Base-by-base conservation (phyloP, 30 jellyfish, hydroid and myxozoan genomes). In the Aurelia sp. region DNA sequence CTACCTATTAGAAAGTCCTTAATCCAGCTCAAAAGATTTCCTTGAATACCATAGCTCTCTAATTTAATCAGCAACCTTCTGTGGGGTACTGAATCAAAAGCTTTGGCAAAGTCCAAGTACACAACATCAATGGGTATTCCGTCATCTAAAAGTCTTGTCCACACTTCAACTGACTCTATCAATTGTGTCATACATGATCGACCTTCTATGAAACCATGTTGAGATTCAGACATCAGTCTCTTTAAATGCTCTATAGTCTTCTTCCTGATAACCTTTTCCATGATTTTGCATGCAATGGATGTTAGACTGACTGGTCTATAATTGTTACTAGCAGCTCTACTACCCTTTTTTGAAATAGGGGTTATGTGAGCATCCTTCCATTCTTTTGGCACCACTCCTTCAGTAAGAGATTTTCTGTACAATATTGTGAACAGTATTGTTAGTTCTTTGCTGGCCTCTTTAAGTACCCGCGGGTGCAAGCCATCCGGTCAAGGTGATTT, bases 401-500 rank as follows among this genome's bases (percentile, higher is more conserved):
- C 71, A 72, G 52, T 72, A 13, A 74, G 86, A 74, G 73, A 74
- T 20, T 57, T 57, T 53, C 86, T 74, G 73, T 47, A 74, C 71
- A 74, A n/a, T 59, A 50, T 44, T 52, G 75, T 74, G 73, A 74
- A 74, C 13, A 58, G 86, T 59, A 57, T 74, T 74, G 48, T 48
- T 50, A 74, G 86, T 74, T 74, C 86, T 74, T 59, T 74, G 18
- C 73, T 47, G 86, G 73, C 86, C 51, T 48, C 86, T 59, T 44
- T 74, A 53, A 74, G 86, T 74, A 74, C 73, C 71, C 4, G 74
- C 48, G 87, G 77, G 74, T 76, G 63, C 77, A 76, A 61, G 55
- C 77, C 77, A 76, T 60, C 87, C 11, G 63, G 87, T 76, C 76
- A 77, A 51, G 87, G 87, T 59, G 87, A 76, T 30, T 76, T 55